These are phyloP conservation scores for Rhynchomys soricoides DNA, from an alignment of 2,113 vertebrate genomes.

Conservation along the genomic window DNA sequence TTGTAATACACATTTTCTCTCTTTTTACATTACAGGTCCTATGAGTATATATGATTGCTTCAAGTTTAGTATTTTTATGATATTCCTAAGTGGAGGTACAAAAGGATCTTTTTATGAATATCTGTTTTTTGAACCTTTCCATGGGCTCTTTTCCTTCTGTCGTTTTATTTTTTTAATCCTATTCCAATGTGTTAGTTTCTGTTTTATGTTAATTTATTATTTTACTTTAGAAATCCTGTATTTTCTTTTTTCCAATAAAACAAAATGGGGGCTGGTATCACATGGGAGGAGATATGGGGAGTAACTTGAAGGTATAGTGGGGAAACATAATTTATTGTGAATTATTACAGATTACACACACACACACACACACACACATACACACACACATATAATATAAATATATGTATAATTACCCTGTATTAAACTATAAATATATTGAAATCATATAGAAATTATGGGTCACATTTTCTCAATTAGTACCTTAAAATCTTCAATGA, in stretches of 20 bases:
- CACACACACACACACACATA: too few relatives aligned
- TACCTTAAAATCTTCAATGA: neutral
- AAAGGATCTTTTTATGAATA: neutral
- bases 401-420: neutral
- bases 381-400: neutral
- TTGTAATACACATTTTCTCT: neutral
- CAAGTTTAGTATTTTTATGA: neutral
- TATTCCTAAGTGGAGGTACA: neutral
- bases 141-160: neutral
- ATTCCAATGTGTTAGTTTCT: neutral
- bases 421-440: neutral
- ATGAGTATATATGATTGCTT: neutral
- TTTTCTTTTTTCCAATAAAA: neutral
- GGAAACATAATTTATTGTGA: too few relatives aligned
- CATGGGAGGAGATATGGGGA: too few relatives aligned
- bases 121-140: neutral
- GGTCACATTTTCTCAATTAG: neutral
- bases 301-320: neutral
- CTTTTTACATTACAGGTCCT: neutral
- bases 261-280: too few relatives aligned
- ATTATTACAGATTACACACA: too few relatives aligned
- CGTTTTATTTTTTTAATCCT: rapidly evolving
- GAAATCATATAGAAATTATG: neutral
- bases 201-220: neutral
- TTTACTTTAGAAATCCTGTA: neutral